Evolutionary conservation across 2,113 vertebrate genomes (phyloP).

Genomic region (Oryzias celebensis): DNA sequence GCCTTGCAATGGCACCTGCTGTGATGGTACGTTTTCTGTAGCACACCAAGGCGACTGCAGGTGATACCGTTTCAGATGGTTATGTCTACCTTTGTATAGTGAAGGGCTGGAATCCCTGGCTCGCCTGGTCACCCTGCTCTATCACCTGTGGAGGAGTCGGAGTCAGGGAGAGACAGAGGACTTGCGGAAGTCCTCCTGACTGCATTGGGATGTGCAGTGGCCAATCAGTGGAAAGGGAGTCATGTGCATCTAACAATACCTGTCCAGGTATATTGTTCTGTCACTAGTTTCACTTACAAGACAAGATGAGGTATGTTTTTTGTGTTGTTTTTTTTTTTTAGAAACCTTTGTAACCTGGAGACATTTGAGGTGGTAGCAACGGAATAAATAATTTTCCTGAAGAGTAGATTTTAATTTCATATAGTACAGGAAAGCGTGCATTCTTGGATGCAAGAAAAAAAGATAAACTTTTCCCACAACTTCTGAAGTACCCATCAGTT

Average conservation of each 20-base stretch:
- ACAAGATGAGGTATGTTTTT: no score
- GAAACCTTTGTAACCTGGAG: no score
- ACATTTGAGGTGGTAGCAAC: no score
- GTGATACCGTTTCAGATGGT: neutral
- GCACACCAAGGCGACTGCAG: neutral
- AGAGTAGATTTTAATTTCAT: no score
- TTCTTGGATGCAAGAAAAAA: no score
- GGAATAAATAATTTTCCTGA: no score
- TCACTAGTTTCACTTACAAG: neutral
- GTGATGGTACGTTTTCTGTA: slow-evolving; percentile 21
- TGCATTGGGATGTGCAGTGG: slow-evolving; percentile 28
- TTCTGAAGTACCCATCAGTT: no score
- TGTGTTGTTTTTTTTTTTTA: no score
- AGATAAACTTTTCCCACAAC: no score
- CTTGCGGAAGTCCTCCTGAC: slow-evolving; percentile 29
- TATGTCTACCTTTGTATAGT: slow-evolving; percentile 17
- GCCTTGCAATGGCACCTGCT: slow-evolving; percentile 52
- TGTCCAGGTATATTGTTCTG: slow-evolving; percentile 51
- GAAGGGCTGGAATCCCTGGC: slow-evolving; percentile 49
- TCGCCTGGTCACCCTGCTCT: slow-evolving; percentile 46
- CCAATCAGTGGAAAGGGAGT: slow-evolving; percentile 14
- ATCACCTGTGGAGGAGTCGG: slow-evolving; percentile 51
- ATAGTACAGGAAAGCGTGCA: no score
- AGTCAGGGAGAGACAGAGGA: slow-evolving; percentile 29
- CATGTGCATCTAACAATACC: neutral